Evolutionary conservation across 1,140 invertebrate genomes (phyloP).

Genomic region (Dendroctonus valens): DNA sequence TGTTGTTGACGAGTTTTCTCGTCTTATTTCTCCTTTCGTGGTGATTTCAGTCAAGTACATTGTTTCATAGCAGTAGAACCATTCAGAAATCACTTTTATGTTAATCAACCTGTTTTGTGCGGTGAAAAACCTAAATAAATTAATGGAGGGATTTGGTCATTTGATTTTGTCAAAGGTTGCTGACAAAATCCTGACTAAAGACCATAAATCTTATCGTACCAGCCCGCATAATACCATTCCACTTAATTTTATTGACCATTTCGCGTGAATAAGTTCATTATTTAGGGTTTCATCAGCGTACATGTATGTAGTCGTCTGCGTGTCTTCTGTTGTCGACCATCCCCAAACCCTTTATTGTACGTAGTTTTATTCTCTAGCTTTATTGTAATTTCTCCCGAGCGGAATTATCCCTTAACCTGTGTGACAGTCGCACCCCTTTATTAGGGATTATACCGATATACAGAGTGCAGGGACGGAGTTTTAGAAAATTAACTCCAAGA

Average conservation of each 20-base stretch:
- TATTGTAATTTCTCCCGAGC: constrained; percentile 9
- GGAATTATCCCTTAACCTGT: constrained; percentile 24
- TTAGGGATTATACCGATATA: constrained; percentile 14
- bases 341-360: constrained; percentile 7
- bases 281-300: constrained; percentile 9
- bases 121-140: too few species aligned
- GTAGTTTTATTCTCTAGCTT: constrained; percentile 8
- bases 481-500: too few species aligned
- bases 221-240: constrained; percentile 6
- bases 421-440: constrained; percentile 27
- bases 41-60: too few species aligned
- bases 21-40: too few species aligned
- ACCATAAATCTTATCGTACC: constrained; percentile 11
- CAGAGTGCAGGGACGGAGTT: constrained; percentile 1
- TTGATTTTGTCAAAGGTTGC: too few species aligned
- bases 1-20: too few species aligned
- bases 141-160: too few species aligned
- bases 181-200: neutral
- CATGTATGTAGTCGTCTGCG: neutral
- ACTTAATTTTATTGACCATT: constrained; percentile 26
- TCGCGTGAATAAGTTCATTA: constrained; percentile 15
- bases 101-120: too few species aligned
- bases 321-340: constrained; percentile 5
- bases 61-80: too few species aligned
- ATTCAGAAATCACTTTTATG: too few species aligned